Percentiles rank a stretch among this genome's conserved stretches.
Evolutionary conservation across 2,888 invertebrate genomes (phyloP).

Genomic region (Blera fallax): DNA sequence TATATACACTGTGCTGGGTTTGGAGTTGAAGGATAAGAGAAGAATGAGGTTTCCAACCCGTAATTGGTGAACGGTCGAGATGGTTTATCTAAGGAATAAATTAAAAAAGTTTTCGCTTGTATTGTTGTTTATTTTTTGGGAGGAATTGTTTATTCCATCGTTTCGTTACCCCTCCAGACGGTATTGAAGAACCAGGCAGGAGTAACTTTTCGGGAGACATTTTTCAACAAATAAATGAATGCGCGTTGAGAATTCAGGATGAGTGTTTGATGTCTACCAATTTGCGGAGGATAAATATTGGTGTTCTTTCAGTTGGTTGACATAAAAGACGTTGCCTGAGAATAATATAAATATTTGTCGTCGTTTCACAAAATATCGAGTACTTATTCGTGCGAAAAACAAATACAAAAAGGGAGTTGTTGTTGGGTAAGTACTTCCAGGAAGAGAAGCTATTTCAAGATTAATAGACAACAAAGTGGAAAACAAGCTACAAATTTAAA

Average conservation of each 20-base stretch:
- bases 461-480: not conserved
- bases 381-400: slow-evolving; percentile 51
- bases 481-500: not conserved
- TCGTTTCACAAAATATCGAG: slow-evolving; percentile 52
- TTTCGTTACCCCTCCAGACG: not conserved
- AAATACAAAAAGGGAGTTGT: slow-evolving; percentile 4
- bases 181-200: slow-evolving; percentile 4
- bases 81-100: slow-evolving; percentile 66
- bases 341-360: slow-evolving; percentile 59
- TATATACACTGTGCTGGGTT: not conserved
- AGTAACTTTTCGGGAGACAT: slow-evolving; percentile 48
- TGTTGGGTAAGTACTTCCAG: not conserved
- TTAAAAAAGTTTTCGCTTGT: slow-evolving; percentile 65
- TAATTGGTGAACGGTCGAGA: slow-evolving; percentile 63
- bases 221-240: slow-evolving; percentile 55
- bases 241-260: slow-evolving; percentile 27
- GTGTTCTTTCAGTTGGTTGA: slow-evolving; percentile 62
- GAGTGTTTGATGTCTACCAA: slow-evolving; percentile 67
- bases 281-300: slow-evolving; percentile 65
- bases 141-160: slow-evolving; percentile 24
- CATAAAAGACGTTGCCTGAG: slow-evolving; percentile 50
- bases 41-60: not conserved
- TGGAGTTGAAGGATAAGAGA: not conserved
- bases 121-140: slow-evolving; percentile 56
- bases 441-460: not conserved